Evolutionary conservation across 2,797 vertebrate species (phyloP).

Genomic region (Onychomys leucogaster): DNA sequence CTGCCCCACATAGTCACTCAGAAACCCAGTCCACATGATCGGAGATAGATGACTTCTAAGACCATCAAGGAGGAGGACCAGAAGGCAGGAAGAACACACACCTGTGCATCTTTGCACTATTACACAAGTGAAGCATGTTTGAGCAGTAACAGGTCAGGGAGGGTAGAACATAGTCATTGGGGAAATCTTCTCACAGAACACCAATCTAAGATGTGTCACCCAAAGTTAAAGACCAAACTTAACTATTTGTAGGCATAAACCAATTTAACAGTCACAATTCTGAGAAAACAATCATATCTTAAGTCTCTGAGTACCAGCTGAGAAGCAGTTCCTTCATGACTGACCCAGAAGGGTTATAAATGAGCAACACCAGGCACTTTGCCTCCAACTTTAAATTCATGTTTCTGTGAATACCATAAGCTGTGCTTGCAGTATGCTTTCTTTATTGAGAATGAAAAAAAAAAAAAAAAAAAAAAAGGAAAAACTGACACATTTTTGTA

Average conservation of each 20-base stretch:
- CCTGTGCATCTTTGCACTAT: neutral
- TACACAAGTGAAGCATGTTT: neutral
- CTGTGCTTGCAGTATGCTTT: neutral
- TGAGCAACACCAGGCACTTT: neutral
- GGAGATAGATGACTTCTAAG: neutral
- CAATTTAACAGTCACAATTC: neutral
- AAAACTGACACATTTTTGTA: neutral
- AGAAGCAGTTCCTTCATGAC: neutral
- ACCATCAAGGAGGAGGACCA: neutral
- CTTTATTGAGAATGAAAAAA: neutral
- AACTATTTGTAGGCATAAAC: neutral
- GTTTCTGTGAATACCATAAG: conserved; percentile 10
- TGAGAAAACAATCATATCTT: neutral
- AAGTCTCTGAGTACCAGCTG: neutral
- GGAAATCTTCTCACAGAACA: neutral
- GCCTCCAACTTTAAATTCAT: conserved; percentile 25
- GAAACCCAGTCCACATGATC: neutral
- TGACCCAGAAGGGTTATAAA: neutral
- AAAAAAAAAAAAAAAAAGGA: no score
- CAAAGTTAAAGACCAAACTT: neutral
- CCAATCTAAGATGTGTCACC: neutral
- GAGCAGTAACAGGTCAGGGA: neutral
- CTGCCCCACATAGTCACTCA: neutral
- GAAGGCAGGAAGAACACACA: neutral
- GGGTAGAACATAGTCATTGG: neutral